These are phyloP conservation scores for Muntiacus reevesi DNA, from an alignment of 2,113 vertebrate genomes.

Conservation along the genomic window DNA sequence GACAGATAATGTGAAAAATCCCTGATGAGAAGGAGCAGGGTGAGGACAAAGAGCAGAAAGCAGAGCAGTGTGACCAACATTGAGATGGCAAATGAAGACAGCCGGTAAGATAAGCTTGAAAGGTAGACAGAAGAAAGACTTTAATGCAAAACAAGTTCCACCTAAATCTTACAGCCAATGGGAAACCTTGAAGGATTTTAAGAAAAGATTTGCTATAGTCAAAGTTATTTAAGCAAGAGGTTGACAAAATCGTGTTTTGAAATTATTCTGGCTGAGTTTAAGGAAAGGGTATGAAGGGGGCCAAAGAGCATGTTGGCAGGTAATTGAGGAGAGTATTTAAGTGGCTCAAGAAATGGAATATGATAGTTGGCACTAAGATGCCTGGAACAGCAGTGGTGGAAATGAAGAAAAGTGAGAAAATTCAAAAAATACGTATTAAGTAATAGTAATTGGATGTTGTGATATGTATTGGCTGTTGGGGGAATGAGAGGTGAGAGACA, in stretches of 20 bases:
- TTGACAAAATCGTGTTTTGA: neutral
- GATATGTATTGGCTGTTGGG: too few species aligned
- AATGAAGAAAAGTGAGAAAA: neutral
- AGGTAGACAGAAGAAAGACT: rapidly evolving
- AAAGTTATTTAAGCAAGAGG: neutral
- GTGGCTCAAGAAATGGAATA: neutral
- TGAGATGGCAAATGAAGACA: neutral
- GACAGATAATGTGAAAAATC: neutral
- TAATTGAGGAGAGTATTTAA: neutral
- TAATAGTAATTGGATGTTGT: neutral
- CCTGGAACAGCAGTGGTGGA: too few species aligned
- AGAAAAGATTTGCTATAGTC: neutral
- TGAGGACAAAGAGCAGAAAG: neutral
- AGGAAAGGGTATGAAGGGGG: neutral
- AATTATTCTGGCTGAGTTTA: neutral
- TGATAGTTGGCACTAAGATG: neutral
- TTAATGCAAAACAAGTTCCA: neutral
- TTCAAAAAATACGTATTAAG: neutral
- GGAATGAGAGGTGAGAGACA: neutral
- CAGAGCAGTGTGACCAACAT: neutral
- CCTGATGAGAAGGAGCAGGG: neutral
- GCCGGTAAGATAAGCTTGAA: too few species aligned
- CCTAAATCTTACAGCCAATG: neutral
- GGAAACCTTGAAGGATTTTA: neutral
- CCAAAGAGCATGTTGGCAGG: neutral